Evolutionary conservation across 2,888 invertebrate species (phyloP).

Genomic region (Cynaeus angustus): DNA sequence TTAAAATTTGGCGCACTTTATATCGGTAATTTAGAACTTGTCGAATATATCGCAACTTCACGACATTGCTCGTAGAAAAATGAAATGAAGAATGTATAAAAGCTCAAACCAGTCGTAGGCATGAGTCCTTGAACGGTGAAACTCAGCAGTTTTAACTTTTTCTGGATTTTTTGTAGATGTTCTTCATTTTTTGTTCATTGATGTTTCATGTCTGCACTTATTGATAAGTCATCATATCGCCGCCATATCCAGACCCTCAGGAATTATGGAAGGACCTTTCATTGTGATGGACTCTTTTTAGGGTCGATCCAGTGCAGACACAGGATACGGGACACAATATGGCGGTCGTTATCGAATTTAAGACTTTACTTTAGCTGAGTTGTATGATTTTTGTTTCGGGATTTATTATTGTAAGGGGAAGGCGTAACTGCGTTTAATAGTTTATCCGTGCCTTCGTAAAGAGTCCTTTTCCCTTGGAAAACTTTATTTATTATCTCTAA

Average conservation of each 20-base stretch:
- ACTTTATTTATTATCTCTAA: slow-evolving; percentile 15
- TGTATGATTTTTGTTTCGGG: slow-evolving; percentile 36
- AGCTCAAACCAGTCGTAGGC: too few relatives aligned
- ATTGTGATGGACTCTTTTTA: slow-evolving; percentile 36
- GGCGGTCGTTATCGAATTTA: slow-evolving; percentile 43
- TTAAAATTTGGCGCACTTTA: too few relatives aligned
- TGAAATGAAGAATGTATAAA: too few relatives aligned
- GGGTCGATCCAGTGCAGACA: slow-evolving; percentile 25
- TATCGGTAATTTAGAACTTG: too few relatives aligned
- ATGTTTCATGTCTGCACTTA: slow-evolving; percentile 29
- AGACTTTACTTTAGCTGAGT: slow-evolving; percentile 43
- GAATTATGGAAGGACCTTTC: slow-evolving; percentile 46
- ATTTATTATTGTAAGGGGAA: slow-evolving; percentile 33
- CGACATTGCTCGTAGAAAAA: too few relatives aligned
- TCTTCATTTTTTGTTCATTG: slow-evolving; percentile 17
- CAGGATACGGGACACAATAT: slow-evolving; percentile 43
- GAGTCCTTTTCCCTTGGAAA: slow-evolving; percentile 10
- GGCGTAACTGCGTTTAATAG: slow-evolving; percentile 36
- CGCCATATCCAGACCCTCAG: slow-evolving; percentile 38
- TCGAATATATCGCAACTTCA: too few relatives aligned
- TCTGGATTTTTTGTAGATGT: neutral
- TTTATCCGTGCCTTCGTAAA: slow-evolving; percentile 18
- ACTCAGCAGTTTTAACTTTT: too few relatives aligned
- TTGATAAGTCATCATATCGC: slow-evolving; percentile 37
- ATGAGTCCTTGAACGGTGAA: too few relatives aligned